phyloP scores from a whole-genome alignment of 1,140 invertebrate genomes.

The Drosophila asahinai region DNA sequence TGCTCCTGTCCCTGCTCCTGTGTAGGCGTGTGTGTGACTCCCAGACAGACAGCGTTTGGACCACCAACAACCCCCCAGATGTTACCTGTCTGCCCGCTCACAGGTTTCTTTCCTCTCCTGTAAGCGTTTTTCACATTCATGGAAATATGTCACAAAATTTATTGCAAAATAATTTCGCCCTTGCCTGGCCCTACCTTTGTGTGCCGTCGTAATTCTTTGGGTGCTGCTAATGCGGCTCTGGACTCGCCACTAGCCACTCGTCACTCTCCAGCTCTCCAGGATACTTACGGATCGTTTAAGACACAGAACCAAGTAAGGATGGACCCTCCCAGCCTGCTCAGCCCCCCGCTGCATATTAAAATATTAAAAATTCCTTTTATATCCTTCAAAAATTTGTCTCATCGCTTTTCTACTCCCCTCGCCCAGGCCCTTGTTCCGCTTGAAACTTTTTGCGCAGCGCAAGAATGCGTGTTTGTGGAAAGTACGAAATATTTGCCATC shows the following conservation, averaged over 20 bases:
- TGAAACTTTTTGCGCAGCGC: constrained; percentile 28
- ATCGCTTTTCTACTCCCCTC: background rate
- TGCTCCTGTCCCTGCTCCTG: background rate
- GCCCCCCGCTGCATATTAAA: constrained; percentile 58
- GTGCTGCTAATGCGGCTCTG: constrained; percentile 19
- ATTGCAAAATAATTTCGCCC: constrained; percentile 80
- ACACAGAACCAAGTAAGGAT: background rate
- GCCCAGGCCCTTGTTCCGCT: background rate
- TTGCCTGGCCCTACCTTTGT: constrained; percentile 25
- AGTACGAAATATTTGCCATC: constrained; percentile 38
- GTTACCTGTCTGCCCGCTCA: constrained; percentile 69
- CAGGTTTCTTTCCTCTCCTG: constrained; percentile 27
- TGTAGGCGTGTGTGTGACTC: constrained; percentile 14
- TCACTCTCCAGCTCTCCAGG: constrained; percentile 4
- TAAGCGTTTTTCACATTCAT: constrained; percentile 69
- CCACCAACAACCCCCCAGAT: constrained; percentile 57
- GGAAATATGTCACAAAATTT: constrained; percentile 84
- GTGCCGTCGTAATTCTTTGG: constrained; percentile 38
- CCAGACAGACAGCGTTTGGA: constrained; percentile 33
- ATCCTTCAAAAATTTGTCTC: constrained; percentile 25
- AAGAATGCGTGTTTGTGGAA: constrained; percentile 25
- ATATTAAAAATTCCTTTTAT: constrained; percentile 80
- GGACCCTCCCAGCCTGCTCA: background rate
- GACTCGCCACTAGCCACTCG: constrained; percentile 17
- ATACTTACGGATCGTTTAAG: constrained; percentile 1